These are phyloP conservation scores for Acanthaster planci DNA, from an alignment of 35 echinoderm and acorn worm genomes.

Conservation along the genomic window DNA sequence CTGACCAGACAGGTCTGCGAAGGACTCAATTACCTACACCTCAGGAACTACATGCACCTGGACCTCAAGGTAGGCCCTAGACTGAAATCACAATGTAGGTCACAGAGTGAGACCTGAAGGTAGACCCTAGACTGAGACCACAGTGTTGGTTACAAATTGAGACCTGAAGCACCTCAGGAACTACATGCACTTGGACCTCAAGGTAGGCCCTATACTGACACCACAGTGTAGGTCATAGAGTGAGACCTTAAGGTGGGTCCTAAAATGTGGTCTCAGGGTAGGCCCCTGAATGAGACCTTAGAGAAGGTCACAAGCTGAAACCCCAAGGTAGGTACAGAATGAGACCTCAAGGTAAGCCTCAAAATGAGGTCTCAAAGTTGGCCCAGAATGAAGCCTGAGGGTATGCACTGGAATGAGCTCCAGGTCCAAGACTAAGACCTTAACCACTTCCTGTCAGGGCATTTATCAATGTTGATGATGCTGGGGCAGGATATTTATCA, in stretches of 20 bases:
- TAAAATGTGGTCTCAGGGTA: too few species aligned
- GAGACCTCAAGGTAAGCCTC: too few species aligned
- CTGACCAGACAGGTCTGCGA: slow-evolving; percentile 93
- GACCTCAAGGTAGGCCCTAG: slow-evolving; percentile 78
- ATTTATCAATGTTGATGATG: too few species aligned
- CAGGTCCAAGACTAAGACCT: too few species aligned
- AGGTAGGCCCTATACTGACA: slow-evolving; percentile 62
- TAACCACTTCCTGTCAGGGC: too few species aligned
- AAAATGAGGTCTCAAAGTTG: too few species aligned
- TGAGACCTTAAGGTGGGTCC: slow-evolving; percentile 76
- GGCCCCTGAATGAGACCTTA: too few species aligned
- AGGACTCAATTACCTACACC: slow-evolving; percentile 88
- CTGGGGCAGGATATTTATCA: too few species aligned
- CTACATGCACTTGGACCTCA: slow-evolving; percentile 97
- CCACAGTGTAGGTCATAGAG: slow-evolving; percentile 7
- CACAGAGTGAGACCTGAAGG: slow-evolving; percentile 11
- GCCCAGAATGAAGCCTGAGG: too few species aligned
- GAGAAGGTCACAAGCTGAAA: not conserved
- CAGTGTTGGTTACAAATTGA: slow-evolving; percentile 73
- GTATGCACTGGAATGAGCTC: too few species aligned
- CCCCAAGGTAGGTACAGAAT: slow-evolving; percentile 68
- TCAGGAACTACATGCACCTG: slow-evolving; percentile 94
- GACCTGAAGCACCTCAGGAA: slow-evolving; percentile 87
- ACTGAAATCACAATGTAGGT: slow-evolving; percentile 44
- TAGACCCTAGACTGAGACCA: too few species aligned